Percentiles rank a stretch among this genome's conserved stretches.
phyloP scores from a whole-genome alignment of 2,113 vertebrate species.

The Macquaria australasica region DNA sequence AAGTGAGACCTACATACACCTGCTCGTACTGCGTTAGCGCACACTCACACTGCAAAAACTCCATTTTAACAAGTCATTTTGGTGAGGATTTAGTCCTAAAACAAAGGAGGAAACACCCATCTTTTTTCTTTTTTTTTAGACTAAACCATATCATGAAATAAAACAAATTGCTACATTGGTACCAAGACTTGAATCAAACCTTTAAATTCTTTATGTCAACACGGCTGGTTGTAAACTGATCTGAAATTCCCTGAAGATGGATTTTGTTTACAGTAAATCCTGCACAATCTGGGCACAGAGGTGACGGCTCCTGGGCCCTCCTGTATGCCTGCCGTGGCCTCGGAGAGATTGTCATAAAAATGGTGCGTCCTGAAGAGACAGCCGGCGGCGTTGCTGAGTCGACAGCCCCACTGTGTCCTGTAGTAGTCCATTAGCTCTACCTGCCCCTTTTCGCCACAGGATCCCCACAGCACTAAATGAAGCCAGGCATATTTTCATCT shows the following conservation, averaged over 20 bases:
- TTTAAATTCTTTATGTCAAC: slow-evolving; percentile 15
- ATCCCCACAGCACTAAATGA: slow-evolving; percentile 81
- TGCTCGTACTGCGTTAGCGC: background rate
- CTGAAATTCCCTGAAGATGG: slow-evolving; percentile 53
- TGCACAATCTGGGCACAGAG: slow-evolving; percentile 47
- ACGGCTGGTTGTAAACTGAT: slow-evolving; percentile 22
- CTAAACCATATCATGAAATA: background rate
- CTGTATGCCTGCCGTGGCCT: slow-evolving; percentile 41
- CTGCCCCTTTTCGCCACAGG: slow-evolving; percentile 79
- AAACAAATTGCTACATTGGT: background rate
- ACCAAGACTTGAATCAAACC: background rate
- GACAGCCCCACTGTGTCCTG: slow-evolving; percentile 77
- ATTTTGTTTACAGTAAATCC: slow-evolving; percentile 76
- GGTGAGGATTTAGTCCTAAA: background rate
- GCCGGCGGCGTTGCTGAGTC: slow-evolving; percentile 78
- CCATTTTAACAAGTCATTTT: background rate
- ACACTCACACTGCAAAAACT: background rate
- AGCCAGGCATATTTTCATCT: slow-evolving; percentile 82
- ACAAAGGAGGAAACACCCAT: background rate
- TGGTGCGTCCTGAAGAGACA: slow-evolving; percentile 67
- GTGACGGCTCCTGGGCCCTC: slow-evolving; percentile 53
- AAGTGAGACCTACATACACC: slow-evolving; percentile 12
- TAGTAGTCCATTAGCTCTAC: slow-evolving; percentile 83
- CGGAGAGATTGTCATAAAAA: slow-evolving; percentile 76
- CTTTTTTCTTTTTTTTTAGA: no score